These are phyloP conservation scores for Mellivora capensis DNA, from an alignment of 2,113 vertebrate genomes.

Conservation along the genomic window DNA sequence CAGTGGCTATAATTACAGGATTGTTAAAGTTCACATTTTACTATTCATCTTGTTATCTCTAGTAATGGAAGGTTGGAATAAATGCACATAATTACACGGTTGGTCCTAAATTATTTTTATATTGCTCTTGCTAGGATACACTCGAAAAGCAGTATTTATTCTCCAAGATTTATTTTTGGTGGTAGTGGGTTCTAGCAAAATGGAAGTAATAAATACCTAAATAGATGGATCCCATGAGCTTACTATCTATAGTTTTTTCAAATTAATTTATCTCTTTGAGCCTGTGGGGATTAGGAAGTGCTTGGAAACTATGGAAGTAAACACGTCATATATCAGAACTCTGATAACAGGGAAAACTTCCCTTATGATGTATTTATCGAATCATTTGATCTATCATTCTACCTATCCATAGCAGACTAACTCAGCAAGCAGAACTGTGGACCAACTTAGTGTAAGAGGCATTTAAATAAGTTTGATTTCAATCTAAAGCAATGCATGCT, in stretches of 20 bases:
- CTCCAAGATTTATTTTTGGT: constrained; percentile 61
- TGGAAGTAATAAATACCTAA: constrained; percentile 55
- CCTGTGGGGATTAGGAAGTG: background rate
- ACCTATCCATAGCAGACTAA: background rate
- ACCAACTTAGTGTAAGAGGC: background rate
- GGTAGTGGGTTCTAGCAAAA: constrained; percentile 60
- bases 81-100: constrained; percentile 83
- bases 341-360: constrained; percentile 42
- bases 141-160: constrained; percentile 76
- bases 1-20: constrained; percentile 85
- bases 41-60: constrained; percentile 86
- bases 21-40: constrained; percentile 85
- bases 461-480: constrained; percentile 42
- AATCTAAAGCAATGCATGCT: background rate
- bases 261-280: constrained; percentile 42
- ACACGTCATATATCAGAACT: background rate
- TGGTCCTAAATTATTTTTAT: constrained; percentile 83
- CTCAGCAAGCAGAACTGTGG: background rate
- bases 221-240: constrained; percentile 31
- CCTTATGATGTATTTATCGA: background rate
- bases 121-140: constrained; percentile 77
- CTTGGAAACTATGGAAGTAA: constrained; percentile 15
- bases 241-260: constrained; percentile 28
- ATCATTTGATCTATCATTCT: constrained; percentile 24
- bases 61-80: constrained; percentile 84